Evolutionary conservation across 2,797 vertebrate genomes (phyloP).

Genomic region (Pseudopleuronectes americanus): DNA sequence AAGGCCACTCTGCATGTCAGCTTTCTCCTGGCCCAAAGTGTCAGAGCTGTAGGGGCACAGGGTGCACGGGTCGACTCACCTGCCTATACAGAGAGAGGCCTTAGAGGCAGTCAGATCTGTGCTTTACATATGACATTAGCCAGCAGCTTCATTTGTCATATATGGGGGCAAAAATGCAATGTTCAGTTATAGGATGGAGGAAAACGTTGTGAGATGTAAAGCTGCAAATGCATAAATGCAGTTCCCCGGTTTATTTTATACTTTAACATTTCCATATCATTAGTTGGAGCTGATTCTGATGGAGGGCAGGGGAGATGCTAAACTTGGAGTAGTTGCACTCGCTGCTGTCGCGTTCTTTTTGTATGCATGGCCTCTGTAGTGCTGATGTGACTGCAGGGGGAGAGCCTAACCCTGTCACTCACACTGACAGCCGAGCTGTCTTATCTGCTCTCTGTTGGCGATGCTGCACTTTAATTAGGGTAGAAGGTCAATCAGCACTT

Average conservation of each 20-base stretch:
- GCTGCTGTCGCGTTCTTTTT: constrained; percentile 60
- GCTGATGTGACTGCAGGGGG: constrained; percentile 74
- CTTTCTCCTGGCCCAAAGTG: constrained; percentile 53
- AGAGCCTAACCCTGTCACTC: constrained; percentile 78
- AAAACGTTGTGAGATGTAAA: constrained; percentile 75
- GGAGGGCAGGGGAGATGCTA: constrained; percentile 54
- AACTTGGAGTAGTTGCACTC: constrained; percentile 60
- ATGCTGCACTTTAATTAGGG: constrained; percentile 76
- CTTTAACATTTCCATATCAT: constrained; percentile 72
- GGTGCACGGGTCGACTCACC: constrained; percentile 60
- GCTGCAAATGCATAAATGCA: constrained; percentile 76
- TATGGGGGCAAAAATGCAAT: constrained; percentile 66
- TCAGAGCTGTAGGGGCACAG: constrained; percentile 57
- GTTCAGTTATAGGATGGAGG: constrained; percentile 70
- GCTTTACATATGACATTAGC: constrained; percentile 51
- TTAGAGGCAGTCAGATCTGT: constrained; percentile 59
- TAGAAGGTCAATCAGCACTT: constrained; percentile 77
- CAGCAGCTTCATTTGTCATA: constrained; percentile 54
- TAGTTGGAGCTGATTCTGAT: constrained; percentile 62
- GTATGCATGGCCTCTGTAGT: constrained; percentile 67
- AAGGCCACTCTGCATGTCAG: constrained; percentile 73
- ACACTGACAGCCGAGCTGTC: constrained; percentile 77
- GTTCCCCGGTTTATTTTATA: constrained; percentile 65
- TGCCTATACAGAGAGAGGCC: constrained; percentile 58
- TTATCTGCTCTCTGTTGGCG: constrained; percentile 70